Evolutionary conservation across 2,113 vertebrate genomes (phyloP), one percentile per base, ranked within the genome.

Genomic region (Leiothrix lutea): DNA sequence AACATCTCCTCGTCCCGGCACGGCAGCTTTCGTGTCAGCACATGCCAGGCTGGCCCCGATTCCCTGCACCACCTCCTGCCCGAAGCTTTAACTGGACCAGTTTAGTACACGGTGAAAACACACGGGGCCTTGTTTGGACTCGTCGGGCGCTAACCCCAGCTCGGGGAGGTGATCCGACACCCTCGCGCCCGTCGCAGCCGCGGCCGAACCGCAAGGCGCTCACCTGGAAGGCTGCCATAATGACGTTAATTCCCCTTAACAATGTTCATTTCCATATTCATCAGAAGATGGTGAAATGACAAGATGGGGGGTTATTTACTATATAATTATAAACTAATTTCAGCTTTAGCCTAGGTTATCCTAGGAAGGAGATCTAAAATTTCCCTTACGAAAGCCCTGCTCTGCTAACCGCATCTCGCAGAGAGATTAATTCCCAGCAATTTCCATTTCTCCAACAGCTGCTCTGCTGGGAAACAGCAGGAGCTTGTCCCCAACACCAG

Each of bases 321-420:
- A 36, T 61, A 10, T 72, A 92, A 95, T 94, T 96, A 96, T 57
- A 92, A 94, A 79, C 84, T 81, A 74, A 84, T 94, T 95, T 72
- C 93, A 80, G 91, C 74, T 48, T 79, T 75, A 94, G 61, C 50
- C 48, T 93, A 80, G 28, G 89, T 96, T 89, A 91, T 91, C 92
- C 93, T 38, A 94, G 70, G 61, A 89, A 95, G 89, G 50, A 94
- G 94, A 96, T 87, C 84, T 94, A 94, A 81, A 95, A 94, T 95
- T 94, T 92, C 91, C 78, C 94, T 95, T 90, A 87, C 35, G 79
- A 95, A 92, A 94, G 88, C 88, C 75, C 56, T 40, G 82, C 90
- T 70, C 88, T 60, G 47, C 60, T 58, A 80, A 83, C 92, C 66
- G 22, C 11, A 44, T 62, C 89, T 60, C 56, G 33, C 60, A 78